Evolutionary conservation across 64 coral and sea anemone genomes (phyloP).

Genomic region (Dendrophyllia cribrosa): DNA sequence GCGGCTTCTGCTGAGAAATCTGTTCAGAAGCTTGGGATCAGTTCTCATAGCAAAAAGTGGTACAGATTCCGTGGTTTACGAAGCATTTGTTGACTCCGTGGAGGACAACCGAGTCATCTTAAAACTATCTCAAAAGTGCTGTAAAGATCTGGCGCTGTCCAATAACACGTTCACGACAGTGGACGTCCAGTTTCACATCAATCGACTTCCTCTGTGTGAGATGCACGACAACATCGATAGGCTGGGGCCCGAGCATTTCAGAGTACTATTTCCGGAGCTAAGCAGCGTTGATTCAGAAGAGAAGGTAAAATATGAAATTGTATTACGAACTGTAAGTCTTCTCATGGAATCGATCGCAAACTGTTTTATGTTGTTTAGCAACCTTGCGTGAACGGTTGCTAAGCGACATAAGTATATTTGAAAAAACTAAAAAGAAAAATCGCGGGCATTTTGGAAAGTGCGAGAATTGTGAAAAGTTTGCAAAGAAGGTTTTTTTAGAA

Average conservation of each 20-base stretch:
- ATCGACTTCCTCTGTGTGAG: constrained; percentile 61
- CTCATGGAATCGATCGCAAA: no score
- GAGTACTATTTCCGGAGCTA: constrained; percentile 52
- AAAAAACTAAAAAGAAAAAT: no score
- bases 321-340: background rate
- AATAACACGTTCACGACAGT: constrained; percentile 22
- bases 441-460: no score
- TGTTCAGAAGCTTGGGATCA: constrained; percentile 31
- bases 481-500: no score
- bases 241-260: constrained; percentile 30
- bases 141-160: constrained; percentile 43
- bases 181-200: constrained; percentile 75
- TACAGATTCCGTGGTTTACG: constrained; percentile 39
- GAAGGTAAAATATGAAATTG: background rate
- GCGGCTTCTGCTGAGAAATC: constrained; percentile 67
- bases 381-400: no score
- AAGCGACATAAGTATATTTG: no score
- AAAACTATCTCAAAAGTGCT: constrained; percentile 23
- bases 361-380: no score
- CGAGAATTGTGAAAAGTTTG: no score
- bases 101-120: constrained; percentile 51
- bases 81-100: constrained; percentile 49
- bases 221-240: constrained; percentile 74
- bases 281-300: background rate
- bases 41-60: background rate